phyloP scores from a whole-genome alignment of 1,140 invertebrate species.

The Diuraphis noxia region DNA sequence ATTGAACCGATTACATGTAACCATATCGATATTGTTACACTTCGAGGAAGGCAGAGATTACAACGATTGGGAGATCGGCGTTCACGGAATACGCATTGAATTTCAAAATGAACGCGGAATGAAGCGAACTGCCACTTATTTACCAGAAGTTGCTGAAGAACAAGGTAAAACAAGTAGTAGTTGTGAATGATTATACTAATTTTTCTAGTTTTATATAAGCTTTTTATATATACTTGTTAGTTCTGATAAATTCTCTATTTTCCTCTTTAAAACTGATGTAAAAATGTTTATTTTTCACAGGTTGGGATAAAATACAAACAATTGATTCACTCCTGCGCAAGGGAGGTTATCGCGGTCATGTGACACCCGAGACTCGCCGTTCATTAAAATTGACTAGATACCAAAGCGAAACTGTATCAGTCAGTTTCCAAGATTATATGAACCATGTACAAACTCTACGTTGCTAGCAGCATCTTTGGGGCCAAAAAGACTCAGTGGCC shows the following conservation, averaged over 20 bases:
- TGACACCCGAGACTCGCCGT: slow-evolving; percentile 84
- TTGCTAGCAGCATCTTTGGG: slow-evolving; percentile 65
- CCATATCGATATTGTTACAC: slow-evolving; percentile 90
- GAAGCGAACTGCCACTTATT: slow-evolving; percentile 94
- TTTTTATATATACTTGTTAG: background rate
- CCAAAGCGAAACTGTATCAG: slow-evolving; percentile 84
- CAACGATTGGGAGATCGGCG: slow-evolving; percentile 95
- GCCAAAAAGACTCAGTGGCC: slow-evolving; percentile 33
- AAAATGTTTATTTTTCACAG: slow-evolving; percentile 59
- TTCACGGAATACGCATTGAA: slow-evolving; percentile 97
- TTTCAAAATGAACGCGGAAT: slow-evolving; percentile 94
- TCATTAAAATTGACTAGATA: slow-evolving; percentile 92
- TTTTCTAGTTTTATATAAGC: background rate
- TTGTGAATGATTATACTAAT: background rate
- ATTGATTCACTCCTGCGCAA: slow-evolving; percentile 97
- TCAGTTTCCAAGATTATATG: slow-evolving; percentile 82
- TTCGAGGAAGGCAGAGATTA: slow-evolving; percentile 96
- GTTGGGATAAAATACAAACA: slow-evolving; percentile 96
- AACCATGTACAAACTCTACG: slow-evolving; percentile 65
- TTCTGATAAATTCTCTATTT: background rate
- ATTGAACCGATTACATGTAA: slow-evolving; percentile 87
- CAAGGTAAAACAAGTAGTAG: slow-evolving; percentile 73
- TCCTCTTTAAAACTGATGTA: background rate
- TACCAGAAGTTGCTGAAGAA: slow-evolving; percentile 95
- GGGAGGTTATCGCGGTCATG: slow-evolving; percentile 90